Evolutionary conservation across 2,888 invertebrate species (phyloP).

Genomic region (Tachina lurida): DNA sequence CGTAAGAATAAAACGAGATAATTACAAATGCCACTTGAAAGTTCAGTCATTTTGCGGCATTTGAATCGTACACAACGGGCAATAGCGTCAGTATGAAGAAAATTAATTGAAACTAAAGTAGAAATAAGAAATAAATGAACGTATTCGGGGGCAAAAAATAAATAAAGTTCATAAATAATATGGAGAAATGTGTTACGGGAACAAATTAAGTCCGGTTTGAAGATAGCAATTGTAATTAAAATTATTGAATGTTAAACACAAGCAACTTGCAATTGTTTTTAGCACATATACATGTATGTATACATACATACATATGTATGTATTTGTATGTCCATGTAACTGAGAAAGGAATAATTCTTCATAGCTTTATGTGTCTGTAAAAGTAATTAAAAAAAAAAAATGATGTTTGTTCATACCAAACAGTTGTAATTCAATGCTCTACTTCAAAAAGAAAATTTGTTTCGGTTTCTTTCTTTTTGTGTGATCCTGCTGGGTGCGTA

Average conservation of each 20-base stretch:
- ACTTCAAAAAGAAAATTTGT: slow-evolving; percentile 37
- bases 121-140: slow-evolving; percentile 38
- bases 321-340: background rate
- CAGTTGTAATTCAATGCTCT: slow-evolving; percentile 3
- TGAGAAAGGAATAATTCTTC: background rate
- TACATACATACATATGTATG: background rate
- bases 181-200: background rate
- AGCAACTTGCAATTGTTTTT: slow-evolving; percentile 29
- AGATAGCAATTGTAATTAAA: slow-evolving; percentile 31
- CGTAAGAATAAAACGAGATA: slow-evolving; percentile 28
- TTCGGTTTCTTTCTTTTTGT: slow-evolving; percentile 21
- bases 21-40: slow-evolving; percentile 46
- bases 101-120: slow-evolving; percentile 23
- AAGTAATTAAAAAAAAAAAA: slow-evolving; percentile 6
- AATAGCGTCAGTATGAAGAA: background rate
- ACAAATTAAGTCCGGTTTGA: background rate
- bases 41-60: slow-evolving; percentile 67
- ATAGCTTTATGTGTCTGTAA: background rate
- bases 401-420: background rate
- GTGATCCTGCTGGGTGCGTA: slow-evolving; percentile 52
- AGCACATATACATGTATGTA: too few relatives aligned
- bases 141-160: slow-evolving; percentile 42
- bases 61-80: slow-evolving; percentile 37
- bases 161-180: slow-evolving; percentile 16
- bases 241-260: slow-evolving; percentile 37